Evolutionary conservation across 2,888 invertebrate genomes (phyloP).

Genomic region (Euclidia mi): DNA sequence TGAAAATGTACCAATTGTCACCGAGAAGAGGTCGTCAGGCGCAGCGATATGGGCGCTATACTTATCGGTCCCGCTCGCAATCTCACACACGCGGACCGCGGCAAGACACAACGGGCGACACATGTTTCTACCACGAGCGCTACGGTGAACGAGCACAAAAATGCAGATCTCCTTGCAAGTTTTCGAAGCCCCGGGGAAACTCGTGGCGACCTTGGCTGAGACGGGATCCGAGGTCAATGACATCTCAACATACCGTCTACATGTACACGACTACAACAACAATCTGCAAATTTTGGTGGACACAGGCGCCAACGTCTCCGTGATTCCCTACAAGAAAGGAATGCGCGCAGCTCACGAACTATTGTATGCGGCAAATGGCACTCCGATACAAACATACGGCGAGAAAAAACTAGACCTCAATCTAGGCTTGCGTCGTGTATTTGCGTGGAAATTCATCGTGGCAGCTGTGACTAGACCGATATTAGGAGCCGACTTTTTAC

Average conservation of each 20-base stretch:
- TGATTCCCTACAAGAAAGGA: not conserved
- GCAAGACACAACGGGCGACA: not conserved
- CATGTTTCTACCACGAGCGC: not conserved
- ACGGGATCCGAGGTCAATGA: slow-evolving; percentile 2
- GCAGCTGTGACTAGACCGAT: not conserved
- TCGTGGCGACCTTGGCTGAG: slow-evolving; percentile 2
- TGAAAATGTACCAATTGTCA: not conserved
- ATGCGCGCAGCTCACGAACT: not conserved
- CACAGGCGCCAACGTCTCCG: not conserved
- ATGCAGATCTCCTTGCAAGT: slow-evolving; percentile 2
- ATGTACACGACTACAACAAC: slow-evolving; percentile 1
- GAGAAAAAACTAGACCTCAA: not conserved
- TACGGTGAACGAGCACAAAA: not conserved
- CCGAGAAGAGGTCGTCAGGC: not conserved
- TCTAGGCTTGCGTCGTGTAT: not conserved
- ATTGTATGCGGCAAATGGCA: too few species aligned
- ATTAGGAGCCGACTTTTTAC: too few species aligned
- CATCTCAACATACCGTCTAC: not conserved
- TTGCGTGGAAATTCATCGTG: not conserved
- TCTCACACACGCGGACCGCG: not conserved
- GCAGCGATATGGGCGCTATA: too few species aligned
- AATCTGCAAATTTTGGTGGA: not conserved
- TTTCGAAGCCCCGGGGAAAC: not conserved
- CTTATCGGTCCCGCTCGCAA: too few species aligned
- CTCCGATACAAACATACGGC: too few species aligned